These are phyloP conservation scores for Isaurus tuberculatus DNA, from an alignment of 92 coral and sea anemone genomes.

Conservation along the genomic window DNA sequence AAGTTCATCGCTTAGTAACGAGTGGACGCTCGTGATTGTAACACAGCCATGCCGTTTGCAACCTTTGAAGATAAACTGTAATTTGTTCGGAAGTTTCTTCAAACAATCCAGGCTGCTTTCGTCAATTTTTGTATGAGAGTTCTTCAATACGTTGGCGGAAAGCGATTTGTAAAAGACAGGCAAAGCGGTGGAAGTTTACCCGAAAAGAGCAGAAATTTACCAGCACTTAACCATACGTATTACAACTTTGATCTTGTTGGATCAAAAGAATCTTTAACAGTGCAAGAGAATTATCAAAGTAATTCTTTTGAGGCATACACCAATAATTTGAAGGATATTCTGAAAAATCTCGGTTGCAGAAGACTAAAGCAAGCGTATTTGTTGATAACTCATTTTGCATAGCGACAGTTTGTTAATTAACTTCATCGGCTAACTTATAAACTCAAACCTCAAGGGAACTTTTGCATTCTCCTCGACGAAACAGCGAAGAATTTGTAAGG, in stretches of 20 bases:
- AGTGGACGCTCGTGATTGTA: constrained; percentile 52
- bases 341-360: background rate
- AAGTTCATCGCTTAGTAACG: constrained; percentile 60
- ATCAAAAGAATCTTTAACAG: background rate
- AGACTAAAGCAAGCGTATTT: background rate
- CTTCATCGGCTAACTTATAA: constrained; percentile 21
- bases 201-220: constrained; percentile 22
- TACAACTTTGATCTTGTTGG: background rate
- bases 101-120: background rate
- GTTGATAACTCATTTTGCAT: constrained; percentile 16
- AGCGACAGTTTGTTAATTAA: constrained; percentile 43
- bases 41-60: constrained; percentile 8
- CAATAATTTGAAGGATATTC: background rate
- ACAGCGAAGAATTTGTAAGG: background rate
- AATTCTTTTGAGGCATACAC: background rate
- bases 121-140: background rate
- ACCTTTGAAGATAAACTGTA: constrained; percentile 1
- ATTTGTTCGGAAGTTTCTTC: background rate
- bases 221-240: background rate
- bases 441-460: background rate
- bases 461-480: background rate
- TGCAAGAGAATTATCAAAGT: background rate
- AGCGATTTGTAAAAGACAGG: background rate
- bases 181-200: background rate
- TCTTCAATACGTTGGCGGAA: background rate